Evolutionary conservation across 2,797 vertebrate species (phyloP).

Genomic region (Epinephelus coioides): DNA sequence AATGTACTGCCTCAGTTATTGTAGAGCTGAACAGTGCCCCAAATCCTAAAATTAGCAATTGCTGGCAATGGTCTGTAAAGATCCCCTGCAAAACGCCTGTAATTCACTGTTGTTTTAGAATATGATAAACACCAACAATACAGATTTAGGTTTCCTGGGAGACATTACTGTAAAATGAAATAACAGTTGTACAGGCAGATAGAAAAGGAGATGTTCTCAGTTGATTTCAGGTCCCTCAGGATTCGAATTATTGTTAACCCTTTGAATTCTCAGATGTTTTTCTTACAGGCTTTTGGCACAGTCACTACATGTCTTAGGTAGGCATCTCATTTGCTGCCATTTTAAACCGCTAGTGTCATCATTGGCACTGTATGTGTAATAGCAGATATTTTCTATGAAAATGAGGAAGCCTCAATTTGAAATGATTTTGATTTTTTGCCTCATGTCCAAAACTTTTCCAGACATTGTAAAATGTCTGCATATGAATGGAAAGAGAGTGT

Average conservation of each 20-base stretch:
- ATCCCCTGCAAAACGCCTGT: background rate
- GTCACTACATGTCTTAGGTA: background rate
- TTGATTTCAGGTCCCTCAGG: background rate
- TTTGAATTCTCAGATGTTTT: background rate
- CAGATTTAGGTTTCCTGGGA: background rate
- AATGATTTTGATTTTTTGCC: background rate
- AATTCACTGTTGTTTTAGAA: background rate
- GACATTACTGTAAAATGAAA: background rate
- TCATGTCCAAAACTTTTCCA: background rate
- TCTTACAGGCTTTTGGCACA: background rate
- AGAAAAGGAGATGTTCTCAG: background rate
- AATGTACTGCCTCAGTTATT: too few relatives aligned
- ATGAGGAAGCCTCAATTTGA: background rate
- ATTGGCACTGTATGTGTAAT: too few relatives aligned
- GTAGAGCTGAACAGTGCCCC: background rate
- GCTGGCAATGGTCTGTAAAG: background rate
- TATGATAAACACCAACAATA: background rate
- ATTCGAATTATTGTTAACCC: background rate
- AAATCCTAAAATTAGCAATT: background rate
- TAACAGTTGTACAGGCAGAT: too few relatives aligned
- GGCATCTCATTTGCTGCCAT: background rate
- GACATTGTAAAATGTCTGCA: background rate
- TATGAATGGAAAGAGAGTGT: background rate
- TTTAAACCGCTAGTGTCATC: background rate
- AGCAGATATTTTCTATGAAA: background rate